phyloP scores from a whole-genome alignment of 2,888 invertebrate genomes.

The Lydus trimaculatus region DNA sequence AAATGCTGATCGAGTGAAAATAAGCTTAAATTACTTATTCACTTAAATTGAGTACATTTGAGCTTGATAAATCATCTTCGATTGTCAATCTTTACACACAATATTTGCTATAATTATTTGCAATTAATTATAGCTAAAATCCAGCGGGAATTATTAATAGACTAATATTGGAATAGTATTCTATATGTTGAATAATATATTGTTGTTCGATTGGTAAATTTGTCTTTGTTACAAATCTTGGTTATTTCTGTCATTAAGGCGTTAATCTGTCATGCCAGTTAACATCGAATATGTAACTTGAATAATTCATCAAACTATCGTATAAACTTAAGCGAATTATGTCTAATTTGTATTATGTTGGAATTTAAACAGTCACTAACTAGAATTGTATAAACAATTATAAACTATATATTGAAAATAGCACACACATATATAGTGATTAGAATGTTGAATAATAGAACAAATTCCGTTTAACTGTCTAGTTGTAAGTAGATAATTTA shows the following conservation, averaged over 20 bases:
- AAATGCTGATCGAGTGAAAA: too few species aligned
- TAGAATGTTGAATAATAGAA: too few species aligned
- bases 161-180: not conserved
- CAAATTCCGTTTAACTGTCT: too few species aligned
- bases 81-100: not conserved
- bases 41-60: too few species aligned
- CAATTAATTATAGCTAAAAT: not conserved
- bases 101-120: not conserved
- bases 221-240: constrained; percentile 18
- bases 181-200: too few species aligned
- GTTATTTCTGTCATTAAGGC: constrained; percentile 27
- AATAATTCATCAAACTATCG: constrained; percentile 32
- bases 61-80: too few species aligned
- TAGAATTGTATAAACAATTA: constrained; percentile 13
- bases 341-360: not conserved
- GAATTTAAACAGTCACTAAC: constrained; percentile 6
- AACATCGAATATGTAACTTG: constrained; percentile 31
- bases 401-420: not conserved
- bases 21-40: too few species aligned
- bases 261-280: constrained; percentile 39
- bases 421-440: not conserved
- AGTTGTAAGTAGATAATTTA: not conserved
- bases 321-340: constrained; percentile 20
- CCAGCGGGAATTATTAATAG: not conserved
- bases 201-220: not conserved